Conservation (phyloP, 1,140 invertebrate genomes). For the Drosophila sp. region DNA sequence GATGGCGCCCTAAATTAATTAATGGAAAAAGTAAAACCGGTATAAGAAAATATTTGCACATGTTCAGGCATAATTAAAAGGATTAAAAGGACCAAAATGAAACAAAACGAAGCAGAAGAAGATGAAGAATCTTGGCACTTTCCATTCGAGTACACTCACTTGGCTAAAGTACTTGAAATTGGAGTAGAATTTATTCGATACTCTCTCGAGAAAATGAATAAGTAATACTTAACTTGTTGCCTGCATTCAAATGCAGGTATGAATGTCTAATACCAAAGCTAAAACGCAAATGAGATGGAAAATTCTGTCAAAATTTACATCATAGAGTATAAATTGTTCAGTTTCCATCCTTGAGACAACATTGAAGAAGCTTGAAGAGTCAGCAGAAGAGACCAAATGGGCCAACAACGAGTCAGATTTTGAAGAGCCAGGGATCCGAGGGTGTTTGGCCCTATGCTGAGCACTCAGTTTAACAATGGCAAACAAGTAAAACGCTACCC, state of each 20-base stretch:
- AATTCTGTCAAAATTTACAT: neutral
- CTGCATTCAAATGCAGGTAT: no score
- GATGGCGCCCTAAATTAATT: constrained; percentile 67
- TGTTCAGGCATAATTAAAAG: constrained; percentile 78
- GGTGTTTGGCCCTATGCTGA: constrained; percentile 63
- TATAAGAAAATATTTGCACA: constrained; percentile 77
- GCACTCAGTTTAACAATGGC: constrained; percentile 80
- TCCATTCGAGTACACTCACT: neutral
- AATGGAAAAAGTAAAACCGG: constrained; percentile 60
- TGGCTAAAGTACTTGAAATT: neutral
- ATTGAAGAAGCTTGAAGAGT: constrained; percentile 1
- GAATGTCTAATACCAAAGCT: no score
- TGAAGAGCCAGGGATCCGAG: constrained; percentile 17
- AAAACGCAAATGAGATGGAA: no score
- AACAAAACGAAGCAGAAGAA: constrained; percentile 13
- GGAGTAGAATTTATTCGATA: neutral
- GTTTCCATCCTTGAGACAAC: constrained; percentile 1
- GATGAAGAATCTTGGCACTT: constrained; percentile 29
- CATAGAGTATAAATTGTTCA: constrained; percentile 15
- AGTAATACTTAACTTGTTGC: no score
- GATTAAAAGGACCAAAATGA: constrained; percentile 26
- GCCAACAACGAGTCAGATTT: constrained; percentile 3
- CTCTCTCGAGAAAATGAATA: neutral
- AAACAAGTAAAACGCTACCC: constrained; percentile 74
- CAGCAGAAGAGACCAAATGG: constrained; percentile 4